A percentile compares a stretch with the other conserved stretches of the same genome.
Conservation (phyloP, 2,797 vertebrate genomes). For the Eremophila alpestris region DNA sequence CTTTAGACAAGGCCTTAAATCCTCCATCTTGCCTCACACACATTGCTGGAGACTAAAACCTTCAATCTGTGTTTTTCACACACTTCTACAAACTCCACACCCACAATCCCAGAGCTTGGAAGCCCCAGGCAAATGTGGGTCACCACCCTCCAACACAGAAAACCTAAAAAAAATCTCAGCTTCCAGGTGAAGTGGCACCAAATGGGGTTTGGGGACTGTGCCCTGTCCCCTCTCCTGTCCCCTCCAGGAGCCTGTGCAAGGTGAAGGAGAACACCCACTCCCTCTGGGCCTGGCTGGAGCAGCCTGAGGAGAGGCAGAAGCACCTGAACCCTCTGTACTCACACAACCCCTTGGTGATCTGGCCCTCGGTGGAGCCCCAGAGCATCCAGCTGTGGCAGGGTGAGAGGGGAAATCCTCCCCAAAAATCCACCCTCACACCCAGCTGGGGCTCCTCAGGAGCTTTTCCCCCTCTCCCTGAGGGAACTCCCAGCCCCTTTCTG, state of each 20-base stretch:
- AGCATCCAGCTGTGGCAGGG: conserved; percentile 88
- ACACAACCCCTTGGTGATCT: conserved; percentile 80
- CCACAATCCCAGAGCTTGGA: too few species aligned
- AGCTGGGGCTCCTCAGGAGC: background rate
- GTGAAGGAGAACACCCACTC: conserved; percentile 85
- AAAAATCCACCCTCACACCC: background rate
- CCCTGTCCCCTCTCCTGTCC: fast-evolving
- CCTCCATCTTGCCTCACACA: too few species aligned
- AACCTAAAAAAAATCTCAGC: too few species aligned
- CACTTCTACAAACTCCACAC: too few species aligned
- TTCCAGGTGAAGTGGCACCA: too few species aligned
- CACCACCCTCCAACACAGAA: too few species aligned
- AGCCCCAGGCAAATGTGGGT: too few species aligned
- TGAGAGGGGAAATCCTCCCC: conserved; percentile 27
- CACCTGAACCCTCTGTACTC: conserved; percentile 83
- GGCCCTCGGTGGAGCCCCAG: conserved; percentile 90
- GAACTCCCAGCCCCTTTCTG: background rate
- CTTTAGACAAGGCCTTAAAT: too few species aligned
- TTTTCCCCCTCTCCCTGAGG: background rate
- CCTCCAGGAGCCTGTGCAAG: conserved; percentile 77
- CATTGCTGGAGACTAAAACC: too few species aligned
- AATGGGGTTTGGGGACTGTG: background rate
- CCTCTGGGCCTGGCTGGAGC: conserved; percentile 82
- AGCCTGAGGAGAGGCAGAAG: conserved; percentile 57
- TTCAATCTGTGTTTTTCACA: too few species aligned